Base-by-base conservation (phyloP, 2,888 invertebrate species). In the Ditula angustiorana region DNA sequence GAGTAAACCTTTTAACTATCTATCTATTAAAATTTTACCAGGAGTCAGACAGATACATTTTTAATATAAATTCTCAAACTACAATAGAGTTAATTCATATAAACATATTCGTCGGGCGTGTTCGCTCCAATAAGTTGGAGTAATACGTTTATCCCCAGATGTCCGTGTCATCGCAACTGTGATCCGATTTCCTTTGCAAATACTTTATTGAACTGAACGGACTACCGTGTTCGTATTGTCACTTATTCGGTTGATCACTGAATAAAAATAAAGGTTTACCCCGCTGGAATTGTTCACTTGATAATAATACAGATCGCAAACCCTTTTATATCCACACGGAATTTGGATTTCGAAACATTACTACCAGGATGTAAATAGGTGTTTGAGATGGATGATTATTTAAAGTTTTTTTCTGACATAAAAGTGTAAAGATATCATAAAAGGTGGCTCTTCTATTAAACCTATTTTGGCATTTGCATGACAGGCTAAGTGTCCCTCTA, bases 71-170 rank as follows among this genome's bases (percentile, higher is more conserved):
- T 35, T 8, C n/a, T 35, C 8, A 5, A 30, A 30, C 30, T 33
- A 21, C 53, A 21, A 50, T 28, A 19, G 19, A 26, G n/a, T 21
- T 30, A 33, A 23, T 35, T 19, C 50, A 16, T 4, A 16, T 46
- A 50, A 13, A 50, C 19, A 28, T 41, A 41, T 33, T 30, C 28
- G 21, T 16, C 13, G 28, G n/a, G 37, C 52, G 67, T 67, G 67
- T 70, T 68, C 68, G 69, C 74, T 74, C 67, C 75, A 79, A 70
- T 74, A 76, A 74, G 69, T 73, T 62, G 47, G 69, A 72, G 73
- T 76, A 76, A 79, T 74, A 73, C 71, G 71, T 66, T 76, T 74
- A 75, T 77, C 74, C 70, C 69, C 69, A 63, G 57, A 67, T 50
- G 46, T 46, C 13, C 61, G 52, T 33, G 28, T 19, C 55, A 41